Evolutionary conservation across 2,113 vertebrate species (phyloP), one percentile per base, ranked within the genome.

Genomic region (Pseudorasbora parva): DNA sequence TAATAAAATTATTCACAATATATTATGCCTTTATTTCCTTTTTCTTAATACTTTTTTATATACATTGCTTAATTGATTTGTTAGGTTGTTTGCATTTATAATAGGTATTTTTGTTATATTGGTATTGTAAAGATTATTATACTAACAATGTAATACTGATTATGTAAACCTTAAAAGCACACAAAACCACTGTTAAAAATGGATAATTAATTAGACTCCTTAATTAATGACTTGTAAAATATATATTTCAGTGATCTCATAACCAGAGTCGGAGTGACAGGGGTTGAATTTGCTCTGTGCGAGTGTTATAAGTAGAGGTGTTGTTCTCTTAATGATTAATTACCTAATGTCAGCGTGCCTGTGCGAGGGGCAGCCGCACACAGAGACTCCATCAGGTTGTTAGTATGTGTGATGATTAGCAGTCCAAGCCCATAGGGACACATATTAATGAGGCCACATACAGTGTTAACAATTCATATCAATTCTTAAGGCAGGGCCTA

Each of bases 381-480:
- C 56, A 59, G 8, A 27, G 30, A 57, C 43, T 30, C 57, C 8
- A 54, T 83, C 77, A 69, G 84, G 59, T 33, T 88, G 84, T 85
- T 71, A 77, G 81, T 62, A 47, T 69, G 74, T 59, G 51, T 45
- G 57, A 77, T 81, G 82, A 84, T 84, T 87, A 86, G 87, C 84
- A 78, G 72, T 62, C 86, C 76, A 71, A 6, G 64, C 84, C 82
- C 84, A 33, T 82, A 12, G 66, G 82, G 87, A 82, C 57, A 54
- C 72, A 43, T 81, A 59, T 88, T 88, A 86, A 86, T 86, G 87
- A 86, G 78, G 59, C 54, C 75, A 84, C 84, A 86, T 60, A 76
- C 62, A 41, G 77, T 78, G 87, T 84, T 84, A 86, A 82, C 84
- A 88, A 82, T 84, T 88, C 82, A 82, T 84, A 85, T 83, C 84